Evolutionary conservation across 2,113 vertebrate species (phyloP).

Genomic region (Ciconia boyciana): DNA sequence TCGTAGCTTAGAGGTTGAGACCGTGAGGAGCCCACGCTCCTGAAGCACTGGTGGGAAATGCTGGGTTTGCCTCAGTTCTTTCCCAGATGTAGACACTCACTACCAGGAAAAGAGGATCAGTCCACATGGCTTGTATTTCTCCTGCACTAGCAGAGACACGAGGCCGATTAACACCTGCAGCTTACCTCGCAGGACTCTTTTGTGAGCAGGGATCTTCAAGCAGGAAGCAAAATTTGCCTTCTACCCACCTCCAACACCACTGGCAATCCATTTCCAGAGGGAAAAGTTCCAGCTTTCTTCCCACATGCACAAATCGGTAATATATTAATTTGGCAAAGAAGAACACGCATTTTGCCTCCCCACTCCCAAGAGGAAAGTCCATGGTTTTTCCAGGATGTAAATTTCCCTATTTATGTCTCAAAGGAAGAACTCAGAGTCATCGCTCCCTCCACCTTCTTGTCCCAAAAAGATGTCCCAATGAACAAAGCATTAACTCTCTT

Average conservation of each 20-base stretch:
- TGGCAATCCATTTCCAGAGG: not conserved
- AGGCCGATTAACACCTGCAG: not conserved
- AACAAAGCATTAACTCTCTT: not conserved
- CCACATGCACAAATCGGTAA: not conserved
- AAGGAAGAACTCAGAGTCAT: not conserved
- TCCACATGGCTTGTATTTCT: accelerated
- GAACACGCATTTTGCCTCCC: not conserved
- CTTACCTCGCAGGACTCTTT: not conserved
- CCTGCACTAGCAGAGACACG: not conserved
- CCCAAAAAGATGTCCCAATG: not conserved
- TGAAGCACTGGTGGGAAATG: not conserved
- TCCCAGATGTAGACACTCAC: not conserved
- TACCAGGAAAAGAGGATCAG: not conserved
- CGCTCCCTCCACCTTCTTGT: not conserved
- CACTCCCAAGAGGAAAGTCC: not conserved
- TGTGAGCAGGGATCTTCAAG: not conserved
- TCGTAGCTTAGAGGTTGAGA: not conserved
- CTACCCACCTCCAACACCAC: not conserved
- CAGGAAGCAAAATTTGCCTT: not conserved
- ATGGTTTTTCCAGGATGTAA: not conserved
- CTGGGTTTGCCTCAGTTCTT: not conserved
- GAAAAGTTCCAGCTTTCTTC: not conserved
- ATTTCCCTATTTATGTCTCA: not conserved
- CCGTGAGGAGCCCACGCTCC: not conserved
- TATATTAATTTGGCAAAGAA: not conserved